These are phyloP conservation scores for Mus spicilegus DNA, from an alignment of 2,113 vertebrate genomes.

Conservation along the genomic window DNA sequence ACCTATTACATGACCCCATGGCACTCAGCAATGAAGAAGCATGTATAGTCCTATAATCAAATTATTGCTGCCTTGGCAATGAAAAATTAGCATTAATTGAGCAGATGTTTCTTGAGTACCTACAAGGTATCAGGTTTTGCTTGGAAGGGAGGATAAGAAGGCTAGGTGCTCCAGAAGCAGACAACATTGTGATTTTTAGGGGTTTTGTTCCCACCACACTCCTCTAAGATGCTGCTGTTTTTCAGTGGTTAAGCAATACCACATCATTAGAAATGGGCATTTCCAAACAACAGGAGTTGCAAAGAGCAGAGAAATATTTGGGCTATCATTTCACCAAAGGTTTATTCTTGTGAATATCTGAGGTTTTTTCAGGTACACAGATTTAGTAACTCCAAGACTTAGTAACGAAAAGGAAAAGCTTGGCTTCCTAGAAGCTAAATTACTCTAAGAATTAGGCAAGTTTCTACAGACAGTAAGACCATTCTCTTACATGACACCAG, in stretches of 20 bases:
- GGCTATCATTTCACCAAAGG: neutral
- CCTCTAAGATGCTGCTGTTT: neutral
- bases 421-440: neutral
- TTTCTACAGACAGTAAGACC: neutral
- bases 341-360: neutral
- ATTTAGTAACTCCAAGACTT: neutral
- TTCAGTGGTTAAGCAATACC: neutral
- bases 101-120: constrained; percentile 1
- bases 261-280: neutral
- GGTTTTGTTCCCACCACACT: neutral
- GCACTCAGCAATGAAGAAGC: neutral
- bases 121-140: neutral
- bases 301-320: neutral
- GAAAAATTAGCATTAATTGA: neutral
- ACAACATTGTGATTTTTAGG: neutral
- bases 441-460: constrained; percentile 10
- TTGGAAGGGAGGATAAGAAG: neutral
- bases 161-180: neutral
- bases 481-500: neutral
- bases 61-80: neutral
- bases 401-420: constrained; percentile 17
- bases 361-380: constrained; percentile 18
- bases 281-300: neutral
- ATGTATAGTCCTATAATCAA: neutral
- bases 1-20: neutral